Base-by-base conservation (phyloP, 2,113 vertebrate species). In the Sebastes fasciatus region DNA sequence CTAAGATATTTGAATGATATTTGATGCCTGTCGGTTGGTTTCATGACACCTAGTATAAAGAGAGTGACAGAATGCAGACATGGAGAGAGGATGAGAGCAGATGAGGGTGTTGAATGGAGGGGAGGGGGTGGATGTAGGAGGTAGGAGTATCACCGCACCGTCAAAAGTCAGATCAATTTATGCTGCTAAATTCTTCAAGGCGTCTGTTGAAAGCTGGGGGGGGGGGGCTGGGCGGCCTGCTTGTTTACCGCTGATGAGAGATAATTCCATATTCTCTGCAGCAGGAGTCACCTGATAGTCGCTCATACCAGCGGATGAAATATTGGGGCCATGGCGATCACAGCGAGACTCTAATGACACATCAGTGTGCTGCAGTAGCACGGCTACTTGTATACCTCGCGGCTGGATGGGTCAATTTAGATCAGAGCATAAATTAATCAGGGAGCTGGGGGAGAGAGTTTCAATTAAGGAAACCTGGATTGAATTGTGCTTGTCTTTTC, bases 321-420 rank as follows among this genome's bases (percentile, higher is more conserved):
- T 95, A 96, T 93, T 73, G 96, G 95, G 96, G 97, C 96, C 97
- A 97, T 95, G 5, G 0, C 65, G 94, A 96, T 97, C 95, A 94
- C 96, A 95, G 96, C 94, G 96, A 94, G 96, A 96, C 86, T 95
- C 92, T 95, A 96, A 96, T 96, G 96, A 97, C 96, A 92, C 87
- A 90, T 90, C 90, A 77, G 86, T 88, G 82, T 91, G 86, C 85
- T 51, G 71, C 82, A 42, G 81, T 58, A 70, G 87, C 48, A 13
- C 14, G 89, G 90, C 90, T 88, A 88, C 87, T 90, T 71, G 84
- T 82, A 90, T 91, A 92, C 93, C 89, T 94, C 9, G 90, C 88
- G 92, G 94, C 94, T 94, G 92, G 93, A 95, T 93, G 93, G 93
- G 91, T 92, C 89, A 92, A 93, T 93, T 93, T 93, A 90, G 88